Evolutionary conservation across 2,888 invertebrate genomes (phyloP).

Genomic region (Mayetiola destructor): DNA sequence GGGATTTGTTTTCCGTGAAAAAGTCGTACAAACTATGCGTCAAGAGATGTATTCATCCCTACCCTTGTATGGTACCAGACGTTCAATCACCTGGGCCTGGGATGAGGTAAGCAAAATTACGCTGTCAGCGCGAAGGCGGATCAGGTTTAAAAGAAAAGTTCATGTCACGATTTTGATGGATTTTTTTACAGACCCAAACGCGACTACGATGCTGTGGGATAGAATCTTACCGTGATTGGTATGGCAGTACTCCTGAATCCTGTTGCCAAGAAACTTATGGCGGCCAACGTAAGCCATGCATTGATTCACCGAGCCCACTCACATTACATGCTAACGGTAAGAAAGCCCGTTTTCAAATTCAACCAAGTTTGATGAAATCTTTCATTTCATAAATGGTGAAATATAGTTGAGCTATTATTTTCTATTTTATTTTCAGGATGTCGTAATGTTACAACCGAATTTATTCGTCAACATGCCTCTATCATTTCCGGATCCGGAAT

Average conservation of each 20-base stretch:
- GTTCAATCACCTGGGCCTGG: slow-evolving; percentile 61
- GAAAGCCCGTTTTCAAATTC: too few species aligned
- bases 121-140: too few species aligned
- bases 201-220: slow-evolving; percentile 77
- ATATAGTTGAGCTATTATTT: too few species aligned
- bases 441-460: slow-evolving; percentile 50
- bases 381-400: too few species aligned
- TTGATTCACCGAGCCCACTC: slow-evolving; percentile 28
- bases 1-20: slow-evolving; percentile 77
- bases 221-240: slow-evolving; percentile 60
- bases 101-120: slow-evolving; percentile 65
- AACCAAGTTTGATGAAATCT: too few species aligned
- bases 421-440: too few species aligned
- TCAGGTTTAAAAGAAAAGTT: too few species aligned
- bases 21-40: slow-evolving; percentile 59
- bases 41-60: slow-evolving; percentile 66
- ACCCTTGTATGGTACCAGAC: slow-evolving; percentile 53
- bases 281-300: slow-evolving; percentile 34
- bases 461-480: slow-evolving; percentile 61
- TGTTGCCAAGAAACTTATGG: slow-evolving; percentile 54
- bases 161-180: slow-evolving; percentile 83
- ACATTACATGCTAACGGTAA: slow-evolving; percentile 48
- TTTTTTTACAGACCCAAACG: slow-evolving; percentile 67
- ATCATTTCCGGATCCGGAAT: slow-evolving; percentile 70
- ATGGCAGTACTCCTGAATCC: slow-evolving; percentile 53